phyloP scores from a whole-genome alignment of 2,888 invertebrate genomes.

The Stenodera caucasica region DNA sequence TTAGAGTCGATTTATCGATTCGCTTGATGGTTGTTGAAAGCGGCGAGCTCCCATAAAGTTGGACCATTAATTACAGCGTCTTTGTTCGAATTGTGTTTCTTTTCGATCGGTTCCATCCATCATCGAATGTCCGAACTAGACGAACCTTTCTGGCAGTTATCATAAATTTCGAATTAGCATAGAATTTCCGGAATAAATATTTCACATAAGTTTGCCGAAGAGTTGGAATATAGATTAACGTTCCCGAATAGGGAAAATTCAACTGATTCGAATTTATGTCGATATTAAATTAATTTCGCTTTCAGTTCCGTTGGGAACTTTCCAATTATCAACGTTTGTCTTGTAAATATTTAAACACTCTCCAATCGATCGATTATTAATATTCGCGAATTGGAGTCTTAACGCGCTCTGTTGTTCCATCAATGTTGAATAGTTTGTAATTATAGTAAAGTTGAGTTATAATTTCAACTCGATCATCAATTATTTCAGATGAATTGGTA shows the following conservation, averaged over 20 bases:
- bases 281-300: neutral
- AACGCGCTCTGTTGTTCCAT: neutral
- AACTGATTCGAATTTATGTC: neutral
- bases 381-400: too few relatives aligned
- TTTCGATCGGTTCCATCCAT: conserved; percentile 10
- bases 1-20: neutral
- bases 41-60: neutral
- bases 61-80: conserved; percentile 4
- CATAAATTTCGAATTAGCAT: too few relatives aligned
- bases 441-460: neutral
- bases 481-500: neutral
- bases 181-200: too few relatives aligned
- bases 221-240: too few relatives aligned
- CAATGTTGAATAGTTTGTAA: neutral
- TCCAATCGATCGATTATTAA: too few relatives aligned
- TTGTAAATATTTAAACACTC: neutral
- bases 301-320: neutral
- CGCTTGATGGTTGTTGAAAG: neutral
- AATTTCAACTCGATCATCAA: neutral
- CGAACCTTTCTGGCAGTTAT: neutral
- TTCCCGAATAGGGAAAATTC: too few relatives aligned
- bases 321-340: neutral
- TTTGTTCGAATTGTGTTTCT: neutral
- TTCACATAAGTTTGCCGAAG: too few relatives aligned
- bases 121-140: conserved; percentile 10